Percentiles rank a stretch among this genome's conserved stretches.
Conservation (phyloP, 2,888 invertebrate species). For the Lottia scabra region DNA sequence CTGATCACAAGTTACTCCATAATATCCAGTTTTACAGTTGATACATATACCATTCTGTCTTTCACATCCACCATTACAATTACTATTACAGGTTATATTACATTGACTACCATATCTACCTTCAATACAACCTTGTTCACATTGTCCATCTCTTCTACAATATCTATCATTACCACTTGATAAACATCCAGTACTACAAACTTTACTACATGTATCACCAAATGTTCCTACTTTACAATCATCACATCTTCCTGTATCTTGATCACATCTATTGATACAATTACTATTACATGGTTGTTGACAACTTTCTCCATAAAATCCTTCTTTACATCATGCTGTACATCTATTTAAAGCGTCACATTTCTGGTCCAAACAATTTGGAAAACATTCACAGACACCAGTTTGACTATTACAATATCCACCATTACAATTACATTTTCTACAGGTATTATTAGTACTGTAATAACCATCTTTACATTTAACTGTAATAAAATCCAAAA, state of each 20-base stretch:
- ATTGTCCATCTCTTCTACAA: neutral
- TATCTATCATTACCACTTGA: neutral
- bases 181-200: neutral
- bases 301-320: conserved; percentile 36
- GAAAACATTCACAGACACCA: no score
- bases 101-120: conserved; percentile 23
- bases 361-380: no score
- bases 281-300: conserved; percentile 23
- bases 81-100: conserved; percentile 17
- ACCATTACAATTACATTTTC: no score
- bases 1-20: conserved; percentile 35
- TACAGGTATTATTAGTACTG: no score
- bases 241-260: conserved; percentile 33
- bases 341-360: no score
- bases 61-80: conserved; percentile 28
- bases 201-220: conserved; percentile 17
- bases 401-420: no score
- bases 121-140: conserved; percentile 24
- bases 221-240: conserved; percentile 35
- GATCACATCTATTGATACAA: conserved; percentile 21
- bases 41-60: conserved; percentile 24
- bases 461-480: no score
- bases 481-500: no score
- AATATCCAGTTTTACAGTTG: conserved; percentile 32
- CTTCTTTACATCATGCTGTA: conserved; percentile 24